Percentiles rank a stretch among this genome's conserved stretches.
Conservation (phyloP, 2,797 vertebrate genomes). For the Enteromius viviparus region DNA sequence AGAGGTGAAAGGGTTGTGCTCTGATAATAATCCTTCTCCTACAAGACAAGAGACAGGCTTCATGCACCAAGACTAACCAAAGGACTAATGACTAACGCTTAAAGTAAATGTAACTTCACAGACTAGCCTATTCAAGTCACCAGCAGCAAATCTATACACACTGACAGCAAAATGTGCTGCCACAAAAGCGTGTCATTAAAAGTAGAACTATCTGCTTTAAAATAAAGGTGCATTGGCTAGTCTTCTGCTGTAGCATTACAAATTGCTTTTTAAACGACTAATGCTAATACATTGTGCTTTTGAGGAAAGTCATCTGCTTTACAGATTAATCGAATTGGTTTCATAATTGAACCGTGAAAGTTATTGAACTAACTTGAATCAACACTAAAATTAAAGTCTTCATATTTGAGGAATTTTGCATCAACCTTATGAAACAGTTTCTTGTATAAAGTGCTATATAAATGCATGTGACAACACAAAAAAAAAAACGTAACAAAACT, state of each 20-base stretch:
- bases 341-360: neutral
- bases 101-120: neutral
- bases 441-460: neutral
- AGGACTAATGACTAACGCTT: conserved; percentile 3
- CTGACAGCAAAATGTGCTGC: neutral
- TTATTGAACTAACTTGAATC: neutral
- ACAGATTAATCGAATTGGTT: neutral
- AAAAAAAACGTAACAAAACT: neutral
- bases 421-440: neutral
- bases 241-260: neutral
- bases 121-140: neutral
- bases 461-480: neutral
- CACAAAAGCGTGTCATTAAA: neutral
- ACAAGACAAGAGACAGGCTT: conserved; percentile 3
- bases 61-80: neutral
- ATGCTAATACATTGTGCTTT: neutral
- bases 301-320: neutral
- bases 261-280: neutral
- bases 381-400: neutral
- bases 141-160: neutral
- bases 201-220: too few species aligned
- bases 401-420: neutral
- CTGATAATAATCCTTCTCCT: conserved; percentile 33
- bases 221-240: neutral
- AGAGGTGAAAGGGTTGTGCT: conserved; percentile 17